phyloP scores from a whole-genome alignment of 1,140 invertebrate genomes.

The Maconellicoccus hirsutus region DNA sequence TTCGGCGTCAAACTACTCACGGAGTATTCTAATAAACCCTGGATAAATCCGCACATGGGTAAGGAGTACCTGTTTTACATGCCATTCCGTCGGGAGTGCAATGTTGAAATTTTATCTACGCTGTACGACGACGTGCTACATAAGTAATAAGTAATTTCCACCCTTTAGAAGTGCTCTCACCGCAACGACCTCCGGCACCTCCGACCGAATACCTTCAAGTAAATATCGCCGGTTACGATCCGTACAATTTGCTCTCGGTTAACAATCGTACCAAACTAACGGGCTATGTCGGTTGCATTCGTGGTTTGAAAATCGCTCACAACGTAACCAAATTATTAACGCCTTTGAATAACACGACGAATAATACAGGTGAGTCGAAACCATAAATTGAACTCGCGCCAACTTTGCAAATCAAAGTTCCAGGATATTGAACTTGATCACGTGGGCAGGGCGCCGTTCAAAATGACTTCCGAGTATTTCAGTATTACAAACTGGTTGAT shows the following conservation, averaged over 20 bases:
- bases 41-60: constrained; percentile 70
- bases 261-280: constrained; percentile 47
- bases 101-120: too few species aligned
- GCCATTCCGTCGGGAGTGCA: too few species aligned
- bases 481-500: too few species aligned
- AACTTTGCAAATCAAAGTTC: too few species aligned
- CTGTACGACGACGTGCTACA: not conserved
- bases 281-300: constrained; percentile 74
- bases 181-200: constrained; percentile 65
- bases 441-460: too few species aligned
- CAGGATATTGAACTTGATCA: too few species aligned
- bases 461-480: too few species aligned
- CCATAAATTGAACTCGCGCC: too few species aligned
- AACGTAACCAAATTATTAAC: constrained; percentile 34
- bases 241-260: constrained; percentile 52
- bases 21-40: constrained; percentile 67
- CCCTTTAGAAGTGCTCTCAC: constrained; percentile 61
- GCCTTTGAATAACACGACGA: constrained; percentile 53
- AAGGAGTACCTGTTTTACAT: not conserved
- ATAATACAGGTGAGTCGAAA: constrained; percentile 47
- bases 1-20: constrained; percentile 55
- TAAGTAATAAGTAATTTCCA: not conserved
- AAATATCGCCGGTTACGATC: constrained; percentile 75
- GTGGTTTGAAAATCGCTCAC: constrained; percentile 75
- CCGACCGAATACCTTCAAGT: constrained; percentile 78